Conservation (phyloP, 1,140 invertebrate species). For the Drosophila teissieri region DNA sequence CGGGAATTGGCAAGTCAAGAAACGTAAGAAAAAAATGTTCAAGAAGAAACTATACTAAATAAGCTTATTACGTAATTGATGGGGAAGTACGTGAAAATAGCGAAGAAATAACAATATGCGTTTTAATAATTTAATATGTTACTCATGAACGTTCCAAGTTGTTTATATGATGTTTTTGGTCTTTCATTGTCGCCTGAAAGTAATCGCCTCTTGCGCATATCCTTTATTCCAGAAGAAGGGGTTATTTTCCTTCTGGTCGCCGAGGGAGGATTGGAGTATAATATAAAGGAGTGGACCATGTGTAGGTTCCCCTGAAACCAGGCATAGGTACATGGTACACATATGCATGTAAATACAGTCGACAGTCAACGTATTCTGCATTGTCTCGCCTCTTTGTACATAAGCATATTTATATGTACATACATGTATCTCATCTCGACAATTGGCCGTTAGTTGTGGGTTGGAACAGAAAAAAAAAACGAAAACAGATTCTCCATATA, state of each 20-base stretch:
- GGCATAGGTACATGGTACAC: too few relatives aligned
- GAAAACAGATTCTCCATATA: slow-evolving; percentile 9
- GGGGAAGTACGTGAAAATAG: too few relatives aligned
- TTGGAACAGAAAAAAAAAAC: slow-evolving; percentile 5
- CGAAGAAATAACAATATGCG: too few relatives aligned
- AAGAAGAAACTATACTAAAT: too few relatives aligned
- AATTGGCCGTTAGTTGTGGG: slow-evolving; percentile 28
- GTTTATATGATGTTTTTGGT: neutral
- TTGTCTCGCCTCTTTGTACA: slow-evolving; percentile 23
- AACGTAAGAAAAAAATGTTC: too few relatives aligned
- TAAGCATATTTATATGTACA: slow-evolving; percentile 11
- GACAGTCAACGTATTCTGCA: neutral
- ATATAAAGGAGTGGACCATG: slow-evolving; percentile 4
- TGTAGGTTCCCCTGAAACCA: neutral
- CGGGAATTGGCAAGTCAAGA: too few relatives aligned
- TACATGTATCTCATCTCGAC: slow-evolving; percentile 29
- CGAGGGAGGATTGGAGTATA: slow-evolving; percentile 5
- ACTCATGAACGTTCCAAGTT: too few relatives aligned
- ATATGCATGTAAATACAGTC: too few relatives aligned
- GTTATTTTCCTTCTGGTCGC: neutral
- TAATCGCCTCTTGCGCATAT: neutral
- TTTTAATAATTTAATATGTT: too few relatives aligned
- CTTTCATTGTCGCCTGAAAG: neutral
- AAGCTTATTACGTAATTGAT: too few relatives aligned
- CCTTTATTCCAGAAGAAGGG: slow-evolving; percentile 3